These are phyloP conservation scores for Rotaria magnacalcarata DNA, from an alignment of 2,888 invertebrate genomes.

Conservation along the genomic window DNA sequence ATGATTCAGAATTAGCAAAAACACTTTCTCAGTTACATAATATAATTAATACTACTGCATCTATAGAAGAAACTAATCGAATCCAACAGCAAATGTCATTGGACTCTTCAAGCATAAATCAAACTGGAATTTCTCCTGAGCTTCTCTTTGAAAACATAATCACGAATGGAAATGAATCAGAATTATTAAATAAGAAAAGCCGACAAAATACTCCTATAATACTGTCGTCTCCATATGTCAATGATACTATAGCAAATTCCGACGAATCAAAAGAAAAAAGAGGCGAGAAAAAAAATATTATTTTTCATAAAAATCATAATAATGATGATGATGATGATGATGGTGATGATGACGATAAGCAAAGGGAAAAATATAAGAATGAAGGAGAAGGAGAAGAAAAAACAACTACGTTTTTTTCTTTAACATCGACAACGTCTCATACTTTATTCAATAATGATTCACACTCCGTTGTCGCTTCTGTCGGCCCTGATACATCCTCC, in stretches of 20 bases:
- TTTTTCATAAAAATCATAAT: constrained; percentile 14
- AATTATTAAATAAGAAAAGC: not conserved
- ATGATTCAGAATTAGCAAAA: constrained; percentile 16
- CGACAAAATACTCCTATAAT: not conserved
- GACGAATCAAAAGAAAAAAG: not conserved
- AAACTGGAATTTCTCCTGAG: not conserved
- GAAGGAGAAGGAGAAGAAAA: not conserved
- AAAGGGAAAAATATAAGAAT: not conserved
- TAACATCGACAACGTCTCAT: not conserved
- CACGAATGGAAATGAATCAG: not conserved
- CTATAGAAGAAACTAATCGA: not conserved
- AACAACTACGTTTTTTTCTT: constrained; percentile 11
- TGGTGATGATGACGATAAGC: not conserved
- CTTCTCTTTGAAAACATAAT: not conserved
- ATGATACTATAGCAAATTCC: not conserved
- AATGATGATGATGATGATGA: not conserved
- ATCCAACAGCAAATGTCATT: not conserved
- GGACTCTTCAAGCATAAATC: not conserved
- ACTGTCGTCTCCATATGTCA: not conserved
- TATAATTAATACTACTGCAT: not conserved
- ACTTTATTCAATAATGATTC: constrained; percentile 4
- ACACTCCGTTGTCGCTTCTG: not conserved
- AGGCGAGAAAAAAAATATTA: not conserved
- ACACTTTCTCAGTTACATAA: constrained; percentile 6
- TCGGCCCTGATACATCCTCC: not conserved